A percentile compares a stretch with the other conserved stretches of the same genome.
Evolutionary conservation across 2,888 invertebrate species (phyloP).

Genomic region (Tanaodytes sp.): DNA sequence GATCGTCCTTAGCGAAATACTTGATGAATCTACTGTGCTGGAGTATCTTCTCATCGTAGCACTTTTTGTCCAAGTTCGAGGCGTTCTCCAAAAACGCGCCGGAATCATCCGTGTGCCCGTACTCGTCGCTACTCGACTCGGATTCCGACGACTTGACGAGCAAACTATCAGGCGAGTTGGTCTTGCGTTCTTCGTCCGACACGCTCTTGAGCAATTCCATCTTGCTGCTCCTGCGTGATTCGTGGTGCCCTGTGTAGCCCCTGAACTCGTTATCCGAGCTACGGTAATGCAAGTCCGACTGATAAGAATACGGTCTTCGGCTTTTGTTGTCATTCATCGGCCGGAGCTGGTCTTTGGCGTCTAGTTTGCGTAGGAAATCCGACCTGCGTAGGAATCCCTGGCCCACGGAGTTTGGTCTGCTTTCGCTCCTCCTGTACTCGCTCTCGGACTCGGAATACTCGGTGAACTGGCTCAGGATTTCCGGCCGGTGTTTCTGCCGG

Average conservation of each 20-base stretch:
- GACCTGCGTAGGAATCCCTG: slow-evolving; percentile 66
- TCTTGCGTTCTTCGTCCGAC: slow-evolving; percentile 71
- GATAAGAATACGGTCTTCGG: slow-evolving; percentile 33
- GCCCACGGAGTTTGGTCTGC: slow-evolving; percentile 52
- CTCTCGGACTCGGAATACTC: slow-evolving; percentile 68
- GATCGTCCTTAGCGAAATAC: slow-evolving; percentile 66
- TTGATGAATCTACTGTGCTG: slow-evolving; percentile 66
- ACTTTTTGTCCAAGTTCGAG: slow-evolving; percentile 65
- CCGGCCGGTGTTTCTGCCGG: slow-evolving; percentile 68
- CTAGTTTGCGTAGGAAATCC: slow-evolving; percentile 65
- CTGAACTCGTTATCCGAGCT: slow-evolving; percentile 24
- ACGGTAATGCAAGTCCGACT: slow-evolving; percentile 36
- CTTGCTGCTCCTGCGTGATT: slow-evolving; percentile 57
- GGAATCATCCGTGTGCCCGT: slow-evolving; percentile 75
- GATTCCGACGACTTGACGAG: slow-evolving; percentile 71
- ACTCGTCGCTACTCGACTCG: slow-evolving; percentile 70
- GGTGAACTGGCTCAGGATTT: slow-evolving; percentile 70
- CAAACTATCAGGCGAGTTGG: slow-evolving; percentile 72
- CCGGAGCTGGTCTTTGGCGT: slow-evolving; percentile 58
- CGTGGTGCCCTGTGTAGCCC: slow-evolving; percentile 58
- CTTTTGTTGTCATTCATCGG: slow-evolving; percentile 16
- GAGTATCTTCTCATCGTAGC: slow-evolving; percentile 56
- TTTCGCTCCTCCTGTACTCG: slow-evolving; percentile 61
- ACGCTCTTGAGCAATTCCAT: slow-evolving; percentile 56
- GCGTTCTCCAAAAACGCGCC: slow-evolving; percentile 74